These are phyloP conservation scores for Eumaeus atala DNA, from an alignment of 1,140 invertebrate genomes.

Conservation along the genomic window DNA sequence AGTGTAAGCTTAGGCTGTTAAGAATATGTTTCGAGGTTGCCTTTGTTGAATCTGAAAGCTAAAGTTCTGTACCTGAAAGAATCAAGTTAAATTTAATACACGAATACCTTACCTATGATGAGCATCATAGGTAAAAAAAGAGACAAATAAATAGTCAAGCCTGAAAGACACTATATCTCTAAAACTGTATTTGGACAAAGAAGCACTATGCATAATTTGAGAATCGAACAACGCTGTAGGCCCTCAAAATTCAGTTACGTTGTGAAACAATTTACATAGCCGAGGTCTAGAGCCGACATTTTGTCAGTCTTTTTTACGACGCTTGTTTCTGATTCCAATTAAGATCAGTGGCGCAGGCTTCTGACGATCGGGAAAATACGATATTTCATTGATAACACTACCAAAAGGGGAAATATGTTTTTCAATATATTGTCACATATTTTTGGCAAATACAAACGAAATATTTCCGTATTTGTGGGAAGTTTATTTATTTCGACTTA, in stretches of 20 bases:
- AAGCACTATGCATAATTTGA: conserved; percentile 1
- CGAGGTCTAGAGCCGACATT: conserved; percentile 4
- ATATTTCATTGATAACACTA: conserved; percentile 1
- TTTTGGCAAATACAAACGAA: not conserved
- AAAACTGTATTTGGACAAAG: too few species aligned
- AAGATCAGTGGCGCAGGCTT: conserved; percentile 2
- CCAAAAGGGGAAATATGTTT: conserved; percentile 1
- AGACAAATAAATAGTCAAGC: too few species aligned
- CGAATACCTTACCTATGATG: too few species aligned
- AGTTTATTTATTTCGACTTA: too few species aligned
- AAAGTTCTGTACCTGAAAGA: too few species aligned
- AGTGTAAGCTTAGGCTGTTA: too few species aligned
- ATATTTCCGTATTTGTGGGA: too few species aligned
- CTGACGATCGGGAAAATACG: conserved; percentile 6
- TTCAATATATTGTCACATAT: conserved; percentile 1
- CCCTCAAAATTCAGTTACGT: conserved; percentile 7
- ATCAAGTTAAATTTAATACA: too few species aligned
- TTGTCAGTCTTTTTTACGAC: conserved; percentile 1
- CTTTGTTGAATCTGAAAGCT: too few species aligned
- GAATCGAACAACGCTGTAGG: conserved; percentile 6
- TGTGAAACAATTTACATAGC: conserved; percentile 11
- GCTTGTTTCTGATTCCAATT: conserved; percentile 10
- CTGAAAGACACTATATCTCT: too few species aligned
- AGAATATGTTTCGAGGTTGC: too few species aligned
- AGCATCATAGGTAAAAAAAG: too few species aligned